Base-by-base conservation (phyloP, 2,113 vertebrate genomes). In the Gila orcuttii region DNA sequence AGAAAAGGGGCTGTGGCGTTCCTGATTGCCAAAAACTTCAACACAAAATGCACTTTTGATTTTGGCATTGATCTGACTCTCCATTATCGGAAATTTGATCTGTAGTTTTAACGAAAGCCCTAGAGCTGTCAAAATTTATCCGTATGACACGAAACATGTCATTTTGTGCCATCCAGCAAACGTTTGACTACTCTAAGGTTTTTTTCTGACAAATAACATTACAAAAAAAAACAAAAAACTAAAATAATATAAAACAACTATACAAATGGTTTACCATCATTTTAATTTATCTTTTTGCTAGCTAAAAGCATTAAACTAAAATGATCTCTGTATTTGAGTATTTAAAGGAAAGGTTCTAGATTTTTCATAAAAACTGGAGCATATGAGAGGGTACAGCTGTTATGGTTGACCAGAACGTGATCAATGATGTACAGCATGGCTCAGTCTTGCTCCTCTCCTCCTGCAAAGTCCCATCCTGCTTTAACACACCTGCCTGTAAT, bases 401-500 rank as follows among this genome's bases (percentile, higher is more conserved):
- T 23, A 69, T 21, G 45, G 19, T 31, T 52, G 64, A 82, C 11
- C 64, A 52, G 62, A 68, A 64, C n/a, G 1, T 47, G n/a, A 19
- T 21, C 59, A 47, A 19, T 64, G 59, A 42, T 64, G 39, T 47
- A 62, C 12, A 25, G 31, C 33, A 42, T 36, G 5, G 17, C n/a
- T 77, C 74, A 50, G 75, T 33, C 75, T 25, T 31, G 79, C 39
- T 28, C n/a, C 39, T 21, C 23, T 42, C 12, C 15, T 81, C 6
- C 66, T 83, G 66, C 9, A 31, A 31, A 83, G 19, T 57, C 31
- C 81, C 25, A 33, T 55, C 8, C 81, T 73, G 68, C 50, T 59
- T 55, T 50, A 57, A 71, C 81, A 73, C 81, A 83, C 81, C 81
- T 83, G 81, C 81, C 68, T 28, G 68, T 73, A 83, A 83, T 83